A percentile compares a stretch with the other conserved stretches of the same genome.
Evolutionary conservation across 2,113 vertebrate species (phyloP).

Genomic region (Neotragus pygmaeus): DNA sequence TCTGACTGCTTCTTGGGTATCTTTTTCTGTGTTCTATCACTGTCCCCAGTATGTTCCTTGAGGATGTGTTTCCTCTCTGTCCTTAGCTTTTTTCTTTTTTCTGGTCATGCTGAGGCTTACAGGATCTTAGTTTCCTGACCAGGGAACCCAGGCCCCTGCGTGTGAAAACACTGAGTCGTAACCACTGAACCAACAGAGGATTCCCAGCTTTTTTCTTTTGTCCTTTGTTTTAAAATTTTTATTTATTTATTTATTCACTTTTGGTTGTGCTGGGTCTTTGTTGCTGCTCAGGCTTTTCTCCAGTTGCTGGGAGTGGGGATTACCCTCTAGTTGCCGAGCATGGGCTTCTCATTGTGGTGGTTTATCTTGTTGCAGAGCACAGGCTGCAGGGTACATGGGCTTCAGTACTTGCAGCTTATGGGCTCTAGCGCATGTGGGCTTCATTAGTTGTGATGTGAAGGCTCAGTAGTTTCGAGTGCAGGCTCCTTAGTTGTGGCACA

Average conservation of each 20-base stretch:
- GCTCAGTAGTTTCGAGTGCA: background rate
- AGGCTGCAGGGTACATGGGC: background rate
- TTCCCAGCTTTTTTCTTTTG: background rate
- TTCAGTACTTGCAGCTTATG: background rate
- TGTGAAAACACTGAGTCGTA: background rate
- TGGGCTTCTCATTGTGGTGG: background rate
- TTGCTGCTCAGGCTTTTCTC: background rate
- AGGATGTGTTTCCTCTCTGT: background rate
- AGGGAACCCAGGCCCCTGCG: background rate
- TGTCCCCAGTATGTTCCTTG: conserved; percentile 3
- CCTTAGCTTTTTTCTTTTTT: background rate
- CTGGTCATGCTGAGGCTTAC: background rate
- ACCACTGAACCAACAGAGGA: background rate
- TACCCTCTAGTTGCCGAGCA: background rate
- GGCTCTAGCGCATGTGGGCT: background rate
- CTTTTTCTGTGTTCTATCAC: background rate
- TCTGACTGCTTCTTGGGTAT: background rate
- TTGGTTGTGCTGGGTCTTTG: background rate
- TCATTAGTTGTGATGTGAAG: background rate
- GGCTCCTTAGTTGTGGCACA: background rate
- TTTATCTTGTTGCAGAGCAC: background rate
- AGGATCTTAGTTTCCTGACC: background rate
- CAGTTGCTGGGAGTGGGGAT: background rate
- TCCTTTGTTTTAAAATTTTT: background rate
- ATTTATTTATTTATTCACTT: background rate